Conservation (phyloP, 2,888 invertebrate genomes). For the Leptopterna dolabrata region DNA sequence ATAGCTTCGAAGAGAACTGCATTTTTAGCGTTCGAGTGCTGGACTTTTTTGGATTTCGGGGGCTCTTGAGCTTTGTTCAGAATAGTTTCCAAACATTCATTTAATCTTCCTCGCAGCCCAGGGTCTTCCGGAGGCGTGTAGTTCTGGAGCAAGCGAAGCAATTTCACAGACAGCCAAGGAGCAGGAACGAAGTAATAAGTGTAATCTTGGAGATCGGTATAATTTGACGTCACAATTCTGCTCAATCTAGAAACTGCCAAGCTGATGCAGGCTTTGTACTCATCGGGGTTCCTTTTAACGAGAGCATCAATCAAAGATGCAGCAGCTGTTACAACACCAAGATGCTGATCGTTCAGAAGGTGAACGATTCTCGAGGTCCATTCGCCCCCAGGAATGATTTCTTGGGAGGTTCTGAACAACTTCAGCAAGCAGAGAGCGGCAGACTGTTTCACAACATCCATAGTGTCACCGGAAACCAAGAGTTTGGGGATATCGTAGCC, state of each 20-base stretch:
- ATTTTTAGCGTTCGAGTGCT: conserved; percentile 99
- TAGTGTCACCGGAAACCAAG: conserved; percentile 98
- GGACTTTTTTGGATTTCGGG: conserved; percentile 99
- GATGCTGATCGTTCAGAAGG: conserved; percentile 97
- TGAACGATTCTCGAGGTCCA: conserved; percentile 99
- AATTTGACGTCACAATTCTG: conserved; percentile 97
- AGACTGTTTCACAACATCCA: conserved; percentile 99
- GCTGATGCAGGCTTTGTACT: conserved; percentile 99
- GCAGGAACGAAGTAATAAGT: conserved; percentile 99
- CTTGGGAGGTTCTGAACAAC: conserved; percentile 93
- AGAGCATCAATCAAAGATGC: conserved; percentile 97
- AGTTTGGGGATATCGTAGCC: conserved; percentile 98
- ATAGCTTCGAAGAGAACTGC: conserved; percentile 99
- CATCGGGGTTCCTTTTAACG: conserved; percentile 98
- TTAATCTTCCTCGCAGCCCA: conserved; percentile 93
- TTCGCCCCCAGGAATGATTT: conserved; percentile 96
- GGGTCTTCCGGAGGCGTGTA: conserved; percentile 99
- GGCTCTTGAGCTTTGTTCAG: conserved; percentile 99
- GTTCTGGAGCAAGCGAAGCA: conserved; percentile 94
- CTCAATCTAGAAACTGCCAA: conserved; percentile 97
- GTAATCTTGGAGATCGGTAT: conserved; percentile 99
- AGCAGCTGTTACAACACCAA: conserved; percentile 99
- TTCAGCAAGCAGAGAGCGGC: conserved; percentile 96
- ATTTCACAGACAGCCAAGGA: conserved; percentile 99
- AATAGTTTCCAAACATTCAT: conserved; percentile 98